A percentile compares a stretch with the other conserved stretches of the same genome.
phyloP scores from a whole-genome alignment of 2,888 invertebrate species.

The Erpobdella octoculata region DNA sequence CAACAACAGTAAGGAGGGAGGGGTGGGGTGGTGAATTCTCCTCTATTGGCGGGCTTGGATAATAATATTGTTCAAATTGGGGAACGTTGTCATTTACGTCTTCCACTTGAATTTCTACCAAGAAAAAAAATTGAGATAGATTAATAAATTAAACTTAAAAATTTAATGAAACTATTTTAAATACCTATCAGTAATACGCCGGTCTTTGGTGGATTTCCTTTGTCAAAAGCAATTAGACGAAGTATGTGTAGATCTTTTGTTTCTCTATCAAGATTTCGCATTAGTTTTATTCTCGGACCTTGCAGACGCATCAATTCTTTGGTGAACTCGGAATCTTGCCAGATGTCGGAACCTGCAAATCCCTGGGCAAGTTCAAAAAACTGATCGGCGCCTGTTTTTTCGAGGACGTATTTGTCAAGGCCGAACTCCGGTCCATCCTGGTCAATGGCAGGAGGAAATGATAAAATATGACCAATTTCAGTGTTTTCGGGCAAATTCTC shows the following conservation, averaged over 20 bases:
- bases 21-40: neutral
- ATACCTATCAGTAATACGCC: conserved; percentile 29
- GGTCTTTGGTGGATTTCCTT: conserved; percentile 59
- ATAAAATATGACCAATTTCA: neutral
- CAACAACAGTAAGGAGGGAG: neutral
- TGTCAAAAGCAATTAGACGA: conserved; percentile 78
- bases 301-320: no score
- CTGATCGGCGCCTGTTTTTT: neutral
- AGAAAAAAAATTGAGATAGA: neutral
- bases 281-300: conserved; percentile 22
- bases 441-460: neutral
- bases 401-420: neutral
- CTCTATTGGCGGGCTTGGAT: neutral
- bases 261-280: conserved; percentile 33
- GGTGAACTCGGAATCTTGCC: no score
- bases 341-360: no score
- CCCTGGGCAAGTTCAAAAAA: conserved; percentile 2
- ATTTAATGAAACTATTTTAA: neutral
- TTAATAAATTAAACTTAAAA: neutral
- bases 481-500: neutral
- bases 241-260: conserved; percentile 57
- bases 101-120: conserved; percentile 31
- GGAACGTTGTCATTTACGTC: conserved; percentile 37
- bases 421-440: neutral
- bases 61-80: conserved; percentile 25